phyloP scores from a whole-genome alignment of 2,797 vertebrate genomes.

The Micrastur ruficollis region DNA sequence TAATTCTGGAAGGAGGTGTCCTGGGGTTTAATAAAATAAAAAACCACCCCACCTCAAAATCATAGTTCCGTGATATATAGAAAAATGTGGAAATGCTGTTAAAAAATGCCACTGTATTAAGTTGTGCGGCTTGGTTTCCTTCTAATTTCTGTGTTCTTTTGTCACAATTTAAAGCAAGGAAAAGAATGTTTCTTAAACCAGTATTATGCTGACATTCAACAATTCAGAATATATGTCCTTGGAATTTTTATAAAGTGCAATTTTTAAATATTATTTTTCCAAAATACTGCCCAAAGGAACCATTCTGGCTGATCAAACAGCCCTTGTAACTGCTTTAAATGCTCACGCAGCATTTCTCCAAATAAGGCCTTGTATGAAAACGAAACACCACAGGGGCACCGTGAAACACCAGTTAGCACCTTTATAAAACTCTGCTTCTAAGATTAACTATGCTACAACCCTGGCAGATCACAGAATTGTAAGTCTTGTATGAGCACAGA shows the following conservation, averaged over 20 bases:
- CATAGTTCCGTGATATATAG: not conserved
- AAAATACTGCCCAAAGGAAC: conserved; percentile 43
- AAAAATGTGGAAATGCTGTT: not conserved
- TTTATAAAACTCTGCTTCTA: conserved; percentile 43
- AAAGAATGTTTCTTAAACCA: not conserved
- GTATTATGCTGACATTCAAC: conserved; percentile 4
- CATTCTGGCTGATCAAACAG: conserved; percentile 42
- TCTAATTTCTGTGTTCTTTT: not conserved
- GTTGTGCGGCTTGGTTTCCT: not conserved
- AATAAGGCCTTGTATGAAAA: not conserved
- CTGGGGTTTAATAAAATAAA: not conserved
- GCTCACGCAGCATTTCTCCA: conserved; percentile 29
- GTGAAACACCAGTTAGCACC: conserved; percentile 52
- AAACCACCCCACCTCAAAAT: not conserved
- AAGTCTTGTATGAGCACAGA: not conserved
- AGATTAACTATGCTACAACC: conserved; percentile 21
- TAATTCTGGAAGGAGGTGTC: not conserved
- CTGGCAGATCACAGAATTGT: conserved; percentile 28
- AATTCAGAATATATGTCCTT: not conserved
- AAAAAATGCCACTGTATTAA: not conserved
- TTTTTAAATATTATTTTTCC: conserved; percentile 65
- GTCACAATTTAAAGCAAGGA: not conserved
- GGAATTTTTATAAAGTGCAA: conserved; percentile 61
- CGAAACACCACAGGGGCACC: conserved; percentile 13
- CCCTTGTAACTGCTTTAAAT: conserved; percentile 37